Conservation (phyloP, 2,113 vertebrate genomes). For the Clinocottus analis region DNA sequence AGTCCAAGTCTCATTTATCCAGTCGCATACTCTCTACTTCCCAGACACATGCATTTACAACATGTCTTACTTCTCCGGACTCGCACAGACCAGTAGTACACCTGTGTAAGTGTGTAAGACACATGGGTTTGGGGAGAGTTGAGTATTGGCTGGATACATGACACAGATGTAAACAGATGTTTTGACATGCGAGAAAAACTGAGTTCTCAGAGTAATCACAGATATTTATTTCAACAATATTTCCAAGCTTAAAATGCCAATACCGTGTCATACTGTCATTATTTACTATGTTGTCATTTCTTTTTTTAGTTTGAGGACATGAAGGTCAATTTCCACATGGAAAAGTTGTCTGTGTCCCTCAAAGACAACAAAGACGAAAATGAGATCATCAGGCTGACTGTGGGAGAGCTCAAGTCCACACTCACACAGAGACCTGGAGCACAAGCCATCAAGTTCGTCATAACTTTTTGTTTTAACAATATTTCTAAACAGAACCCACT, state of each 20-base stretch:
- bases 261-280: not conserved
- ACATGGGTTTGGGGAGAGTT: not conserved
- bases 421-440: constrained; percentile 93
- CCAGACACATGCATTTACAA: not conserved
- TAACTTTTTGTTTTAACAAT: not conserved
- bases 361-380: constrained; percentile 87
- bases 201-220: not conserved
- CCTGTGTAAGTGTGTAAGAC: not conserved
- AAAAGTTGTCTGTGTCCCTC: constrained; percentile 88
- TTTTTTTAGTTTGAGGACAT: constrained; percentile 92
- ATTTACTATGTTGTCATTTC: constrained; percentile 4
- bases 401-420: constrained; percentile 87
- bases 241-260: not conserved
- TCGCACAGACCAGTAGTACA: not conserved
- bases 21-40: not conserved
- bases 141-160: not conserved
- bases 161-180: not conserved
- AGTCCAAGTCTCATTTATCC: not conserved
- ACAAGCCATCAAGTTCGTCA: constrained; percentile 91
- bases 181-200: not conserved
- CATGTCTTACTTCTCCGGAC: not conserved
- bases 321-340: constrained; percentile 90
- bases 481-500: not conserved
- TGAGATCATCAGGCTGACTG: constrained; percentile 89
- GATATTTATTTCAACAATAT: not conserved